Percentiles rank a stretch among this genome's conserved stretches.
These are phyloP conservation scores for Platichthys flesus DNA, from an alignment of 2,113 vertebrate genomes.

Conservation along the genomic window DNA sequence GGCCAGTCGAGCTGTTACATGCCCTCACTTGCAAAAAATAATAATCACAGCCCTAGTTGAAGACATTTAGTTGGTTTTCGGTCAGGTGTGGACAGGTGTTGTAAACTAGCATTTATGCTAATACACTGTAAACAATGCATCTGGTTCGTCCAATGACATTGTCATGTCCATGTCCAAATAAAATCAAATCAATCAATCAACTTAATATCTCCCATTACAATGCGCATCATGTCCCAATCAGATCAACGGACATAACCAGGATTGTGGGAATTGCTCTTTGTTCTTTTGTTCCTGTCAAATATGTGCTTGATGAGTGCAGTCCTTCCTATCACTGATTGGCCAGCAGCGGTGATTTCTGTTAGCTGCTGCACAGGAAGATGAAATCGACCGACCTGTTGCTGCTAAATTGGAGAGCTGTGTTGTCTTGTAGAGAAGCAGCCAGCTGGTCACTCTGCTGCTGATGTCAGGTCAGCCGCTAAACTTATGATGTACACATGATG, in stretches of 20 bases:
- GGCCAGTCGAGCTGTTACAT: too few species aligned
- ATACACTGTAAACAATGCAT: too few species aligned
- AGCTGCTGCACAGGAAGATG: neutral
- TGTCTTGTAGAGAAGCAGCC: neutral
- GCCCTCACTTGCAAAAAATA: too few species aligned
- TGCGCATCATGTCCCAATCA: neutral
- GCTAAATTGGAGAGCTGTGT: neutral
- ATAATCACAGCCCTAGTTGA: too few species aligned
- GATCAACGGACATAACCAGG: neutral
- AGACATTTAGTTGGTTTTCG: neutral
- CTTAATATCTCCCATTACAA: neutral
- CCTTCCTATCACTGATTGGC: neutral
- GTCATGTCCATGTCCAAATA: too few species aligned
- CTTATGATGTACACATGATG: neutral
- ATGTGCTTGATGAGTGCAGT: neutral
- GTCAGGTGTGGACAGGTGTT: too few species aligned
- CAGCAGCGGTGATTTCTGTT: neutral
- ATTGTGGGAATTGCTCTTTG: neutral
- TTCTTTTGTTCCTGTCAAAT: too few species aligned
- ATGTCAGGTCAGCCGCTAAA: neutral
- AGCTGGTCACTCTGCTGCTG: constrained; percentile 18
- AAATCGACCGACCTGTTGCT: neutral
- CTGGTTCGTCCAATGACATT: too few species aligned
- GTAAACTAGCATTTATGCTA: too few species aligned
- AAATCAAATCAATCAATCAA: too few species aligned